Conservation (phyloP, 2,113 vertebrate genomes). For the Vidua macroura region DNA sequence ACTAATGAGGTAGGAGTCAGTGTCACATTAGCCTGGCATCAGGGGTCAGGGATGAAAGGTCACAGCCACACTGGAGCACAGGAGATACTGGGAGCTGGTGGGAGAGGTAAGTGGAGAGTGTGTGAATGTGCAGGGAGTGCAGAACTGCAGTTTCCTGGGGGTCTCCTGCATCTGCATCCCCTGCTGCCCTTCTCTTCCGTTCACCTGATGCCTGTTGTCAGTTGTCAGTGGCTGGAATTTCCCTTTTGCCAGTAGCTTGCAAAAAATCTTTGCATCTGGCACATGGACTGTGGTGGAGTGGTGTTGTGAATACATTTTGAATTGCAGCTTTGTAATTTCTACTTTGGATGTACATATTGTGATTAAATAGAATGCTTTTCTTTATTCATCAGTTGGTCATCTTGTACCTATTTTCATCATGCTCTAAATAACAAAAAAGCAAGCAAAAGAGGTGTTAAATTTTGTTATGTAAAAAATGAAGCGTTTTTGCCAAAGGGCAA, state of each 20-base stretch:
- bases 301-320: not conserved
- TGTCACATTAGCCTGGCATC: not conserved
- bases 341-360: conserved; percentile 34
- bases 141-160: not conserved
- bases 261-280: not conserved
- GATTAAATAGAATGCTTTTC: conserved; percentile 46
- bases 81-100: not conserved
- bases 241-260: not conserved
- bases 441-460: not conserved
- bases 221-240: not conserved
- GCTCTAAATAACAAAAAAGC: not conserved
- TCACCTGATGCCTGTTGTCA: not conserved
- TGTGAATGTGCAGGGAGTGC: not conserved
- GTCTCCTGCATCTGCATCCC: not conserved
- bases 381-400: not conserved
- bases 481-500: not conserved
- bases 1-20: not conserved
- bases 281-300: not conserved
- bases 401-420: not conserved
- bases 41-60: not conserved
- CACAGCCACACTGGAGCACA: accelerated
- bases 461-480: not conserved
- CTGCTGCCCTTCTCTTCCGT: not conserved
- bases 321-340: conserved; percentile 20
- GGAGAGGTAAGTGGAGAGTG: not conserved